Percentiles rank a stretch among this genome's conserved stretches.
Conservation (phyloP, 2,113 vertebrate genomes). For the Crotalus helleri region DNA sequence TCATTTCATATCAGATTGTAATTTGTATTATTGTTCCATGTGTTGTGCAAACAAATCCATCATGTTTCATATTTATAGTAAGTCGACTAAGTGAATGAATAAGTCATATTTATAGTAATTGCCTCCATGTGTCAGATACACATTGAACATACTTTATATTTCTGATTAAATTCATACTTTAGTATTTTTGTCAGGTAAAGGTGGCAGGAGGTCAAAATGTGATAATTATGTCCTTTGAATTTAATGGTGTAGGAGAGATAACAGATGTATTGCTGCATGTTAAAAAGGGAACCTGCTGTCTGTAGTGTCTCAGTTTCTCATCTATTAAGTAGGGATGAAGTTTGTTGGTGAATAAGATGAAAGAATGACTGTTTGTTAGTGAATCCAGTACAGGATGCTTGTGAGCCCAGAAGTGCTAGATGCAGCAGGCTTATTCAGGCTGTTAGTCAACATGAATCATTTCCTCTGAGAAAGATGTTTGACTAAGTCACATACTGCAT, state of each 20-base stretch:
- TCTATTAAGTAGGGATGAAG: background rate
- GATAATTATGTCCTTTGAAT: background rate
- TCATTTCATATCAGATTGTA: background rate
- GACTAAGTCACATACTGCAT: background rate
- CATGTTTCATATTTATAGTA: background rate
- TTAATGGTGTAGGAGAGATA: background rate
- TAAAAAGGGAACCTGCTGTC: background rate
- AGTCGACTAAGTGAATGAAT: background rate
- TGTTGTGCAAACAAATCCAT: background rate
- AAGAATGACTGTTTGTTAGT: background rate
- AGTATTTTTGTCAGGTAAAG: background rate
- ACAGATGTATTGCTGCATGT: background rate
- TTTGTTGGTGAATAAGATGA: background rate
- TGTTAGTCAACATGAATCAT: slow-evolving; percentile 14
- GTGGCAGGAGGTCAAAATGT: background rate
- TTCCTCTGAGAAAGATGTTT: background rate
- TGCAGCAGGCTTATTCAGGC: background rate
- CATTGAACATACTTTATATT: background rate
- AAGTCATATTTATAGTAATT: background rate
- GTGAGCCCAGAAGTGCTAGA: background rate
- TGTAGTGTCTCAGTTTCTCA: background rate
- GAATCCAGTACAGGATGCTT: background rate
- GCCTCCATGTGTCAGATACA: background rate
- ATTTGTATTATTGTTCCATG: background rate
- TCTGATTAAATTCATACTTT: background rate